A percentile compares a stretch with the other conserved stretches of the same genome.
Evolutionary conservation across 2,797 vertebrate genomes (phyloP).

Genomic region (Oophaga sylvatica): DNA sequence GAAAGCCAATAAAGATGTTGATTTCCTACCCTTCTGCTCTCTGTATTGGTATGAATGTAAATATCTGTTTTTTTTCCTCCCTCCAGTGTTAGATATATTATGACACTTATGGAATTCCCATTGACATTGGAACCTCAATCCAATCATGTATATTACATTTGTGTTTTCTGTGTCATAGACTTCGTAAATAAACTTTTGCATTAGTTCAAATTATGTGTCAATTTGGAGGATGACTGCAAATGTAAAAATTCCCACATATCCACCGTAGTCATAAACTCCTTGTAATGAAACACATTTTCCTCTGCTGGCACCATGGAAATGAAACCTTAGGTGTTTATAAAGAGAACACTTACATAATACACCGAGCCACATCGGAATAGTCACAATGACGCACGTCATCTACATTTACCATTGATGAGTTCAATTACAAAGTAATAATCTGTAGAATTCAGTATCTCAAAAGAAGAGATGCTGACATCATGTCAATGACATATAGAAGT

Average conservation of each 20-base stretch:
- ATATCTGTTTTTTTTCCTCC: background rate
- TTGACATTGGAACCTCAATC: background rate
- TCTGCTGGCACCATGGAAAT: background rate
- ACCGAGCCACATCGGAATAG: background rate
- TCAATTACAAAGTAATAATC: background rate
- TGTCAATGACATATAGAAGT: background rate
- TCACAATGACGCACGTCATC: background rate
- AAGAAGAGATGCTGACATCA: background rate
- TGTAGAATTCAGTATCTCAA: background rate
- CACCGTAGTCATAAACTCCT: slow-evolving; percentile 5
- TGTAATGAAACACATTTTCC: slow-evolving; percentile 44
- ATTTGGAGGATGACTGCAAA: slow-evolving; percentile 2
- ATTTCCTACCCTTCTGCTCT: background rate
- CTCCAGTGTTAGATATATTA: background rate
- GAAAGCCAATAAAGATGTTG: background rate
- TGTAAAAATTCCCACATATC: slow-evolving; percentile 29
- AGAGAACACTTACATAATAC: slow-evolving; percentile 25
- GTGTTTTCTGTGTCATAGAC: background rate
- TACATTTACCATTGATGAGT: background rate
- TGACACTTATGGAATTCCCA: background rate
- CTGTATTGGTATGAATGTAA: background rate
- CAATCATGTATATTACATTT: background rate
- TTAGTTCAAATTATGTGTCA: slow-evolving; percentile 15
- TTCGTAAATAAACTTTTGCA: slow-evolving; percentile 17
- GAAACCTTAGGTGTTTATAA: slow-evolving; percentile 31